Conservation (phyloP, 2,797 vertebrate genomes). For the Sebastes kiyomatsui region DNA sequence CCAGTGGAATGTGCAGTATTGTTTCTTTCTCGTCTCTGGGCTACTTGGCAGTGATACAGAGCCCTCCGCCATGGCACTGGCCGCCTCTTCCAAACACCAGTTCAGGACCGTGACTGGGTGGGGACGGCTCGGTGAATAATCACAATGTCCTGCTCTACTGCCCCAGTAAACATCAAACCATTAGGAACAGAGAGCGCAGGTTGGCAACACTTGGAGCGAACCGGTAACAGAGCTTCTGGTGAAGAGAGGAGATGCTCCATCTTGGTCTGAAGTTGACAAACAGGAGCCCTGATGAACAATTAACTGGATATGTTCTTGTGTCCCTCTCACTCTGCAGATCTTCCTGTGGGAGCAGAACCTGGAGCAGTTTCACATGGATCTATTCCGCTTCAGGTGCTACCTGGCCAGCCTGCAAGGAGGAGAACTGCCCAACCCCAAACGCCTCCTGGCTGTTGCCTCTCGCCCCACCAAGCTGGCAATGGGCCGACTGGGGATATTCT, state of each 20-base stretch:
- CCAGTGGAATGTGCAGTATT: conserved; percentile 78
- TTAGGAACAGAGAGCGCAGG: conserved; percentile 31
- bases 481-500: conserved; percentile 97
- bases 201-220: conserved; percentile 39
- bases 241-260: conserved; percentile 6
- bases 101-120: conserved; percentile 57
- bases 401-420: conserved; percentile 96
- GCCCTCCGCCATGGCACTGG: conserved; percentile 42
- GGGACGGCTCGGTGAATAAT: conserved; percentile 63
- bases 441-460: conserved; percentile 94
- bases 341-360: conserved; percentile 98
- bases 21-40: conserved; percentile 69
- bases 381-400: conserved; percentile 96
- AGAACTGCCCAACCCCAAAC: conserved; percentile 97
- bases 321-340: conserved; percentile 71
- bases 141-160: conserved; percentile 64
- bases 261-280: conserved; percentile 33
- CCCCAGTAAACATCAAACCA: conserved; percentile 65
- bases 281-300: conserved; percentile 13
- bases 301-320: conserved; percentile 25
- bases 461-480: conserved; percentile 96
- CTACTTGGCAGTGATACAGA: conserved; percentile 71
- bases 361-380: conserved; percentile 98
- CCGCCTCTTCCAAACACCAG: conserved; percentile 59
- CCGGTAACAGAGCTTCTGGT: conserved; percentile 4